Base-by-base conservation (phyloP, 2,113 vertebrate genomes). In the Vireo altiloquus region DNA sequence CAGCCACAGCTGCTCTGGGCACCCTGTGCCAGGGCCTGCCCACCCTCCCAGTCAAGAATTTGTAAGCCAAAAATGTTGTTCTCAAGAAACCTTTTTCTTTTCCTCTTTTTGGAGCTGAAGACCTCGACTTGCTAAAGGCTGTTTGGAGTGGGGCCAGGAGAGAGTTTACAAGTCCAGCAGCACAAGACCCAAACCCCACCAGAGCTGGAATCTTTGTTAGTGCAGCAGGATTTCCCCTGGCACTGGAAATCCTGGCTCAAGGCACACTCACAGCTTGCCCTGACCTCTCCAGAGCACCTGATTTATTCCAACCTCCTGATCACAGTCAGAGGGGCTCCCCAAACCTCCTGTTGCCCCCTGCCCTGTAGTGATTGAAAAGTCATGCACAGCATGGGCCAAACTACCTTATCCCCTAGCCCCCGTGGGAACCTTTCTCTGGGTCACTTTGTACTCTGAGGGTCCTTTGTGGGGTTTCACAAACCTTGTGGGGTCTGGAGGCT, bases 31-130 rank as follows among this genome's bases (percentile, higher is more conserved):
- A 89, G 69, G 50, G 28, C 53, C 28, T 68, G 0, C 2, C 23
- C 53, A 30, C 21, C 6, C n/a, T 2, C n/a, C 1, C 46, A 53
- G n/a, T 0, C 2, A 19, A 7, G 7, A 39, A 53, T 50, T 50
- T 50, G 10, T 27, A 50, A 75, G 30, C 64, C 76, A 89, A 95
- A 97, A 91, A n/a, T 56, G 69, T 52, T 91, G 37, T 56, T 93
- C 56, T 42, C 31, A 66, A 82, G 76, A 89, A 95, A 81, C 5
- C 35, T 81, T 50, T 75, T 56, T n/a, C 0, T 44, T 30, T 92
- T 95, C 89, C 84, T n/a, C 31, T 16, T 44, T 92, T 95, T 95
- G 75, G 82, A 91, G 75, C 69, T 90, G 52, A 52, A 69, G 53
- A 61, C 31, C 19, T 53, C 2, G 5, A 4, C 10, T 77, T 27